These are phyloP conservation scores for Nomada flava DNA, from an alignment of 2,888 invertebrate species.

Conservation along the genomic window DNA sequence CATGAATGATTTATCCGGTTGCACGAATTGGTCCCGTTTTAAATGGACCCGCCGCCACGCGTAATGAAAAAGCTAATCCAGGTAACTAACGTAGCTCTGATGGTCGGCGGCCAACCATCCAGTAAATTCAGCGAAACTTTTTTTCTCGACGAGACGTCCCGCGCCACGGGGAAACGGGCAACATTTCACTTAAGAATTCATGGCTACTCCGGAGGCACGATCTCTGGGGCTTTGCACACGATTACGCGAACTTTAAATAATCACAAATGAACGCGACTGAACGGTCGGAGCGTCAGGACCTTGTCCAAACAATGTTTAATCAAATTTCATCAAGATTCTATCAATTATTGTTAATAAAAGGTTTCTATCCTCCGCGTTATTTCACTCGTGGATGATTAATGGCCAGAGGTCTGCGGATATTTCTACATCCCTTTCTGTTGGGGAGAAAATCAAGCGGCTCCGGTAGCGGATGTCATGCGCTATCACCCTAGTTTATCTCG, in stretches of 20 bases:
- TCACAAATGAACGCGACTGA: background rate
- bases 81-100: slow-evolving; percentile 36
- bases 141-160: slow-evolving; percentile 28
- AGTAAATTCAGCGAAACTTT: slow-evolving; percentile 37
- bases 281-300: background rate
- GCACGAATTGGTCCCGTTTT: slow-evolving; percentile 43
- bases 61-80: slow-evolving; percentile 52
- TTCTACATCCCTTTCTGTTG: background rate
- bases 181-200: slow-evolving; percentile 50
- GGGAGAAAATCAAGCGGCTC: slow-evolving; percentile 4
- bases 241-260: slow-evolving; percentile 42
- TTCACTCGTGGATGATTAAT: background rate
- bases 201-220: slow-evolving; percentile 19
- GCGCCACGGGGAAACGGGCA: slow-evolving; percentile 7
- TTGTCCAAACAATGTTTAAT: background rate
- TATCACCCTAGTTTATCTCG: slow-evolving; percentile 41
- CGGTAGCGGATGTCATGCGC: slow-evolving; percentile 14
- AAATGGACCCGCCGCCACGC: slow-evolving; percentile 18
- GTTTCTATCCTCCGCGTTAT: background rate
- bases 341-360: too few species aligned
- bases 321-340: background rate
- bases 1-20: slow-evolving; percentile 53
- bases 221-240: slow-evolving; percentile 26
- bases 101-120: slow-evolving; percentile 19
- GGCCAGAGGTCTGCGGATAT: background rate